These are phyloP conservation scores for Podarcis muralis DNA, from an alignment of 2,113 vertebrate genomes.

Conservation along the genomic window DNA sequence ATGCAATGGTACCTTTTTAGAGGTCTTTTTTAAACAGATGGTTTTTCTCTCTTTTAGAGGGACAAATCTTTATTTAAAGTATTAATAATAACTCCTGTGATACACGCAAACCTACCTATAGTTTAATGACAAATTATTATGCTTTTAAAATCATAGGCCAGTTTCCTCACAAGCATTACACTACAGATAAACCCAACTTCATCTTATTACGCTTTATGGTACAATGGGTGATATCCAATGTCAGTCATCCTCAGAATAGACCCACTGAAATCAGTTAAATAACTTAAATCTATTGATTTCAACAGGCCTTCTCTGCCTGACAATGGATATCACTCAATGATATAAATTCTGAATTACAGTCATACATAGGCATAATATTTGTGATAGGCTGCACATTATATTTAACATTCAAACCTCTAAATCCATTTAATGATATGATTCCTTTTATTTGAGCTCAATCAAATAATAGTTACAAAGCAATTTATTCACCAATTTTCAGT, in stretches of 20 bases:
- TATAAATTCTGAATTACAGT: constrained; percentile 7
- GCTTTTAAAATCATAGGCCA: constrained; percentile 2
- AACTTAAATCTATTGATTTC: too few relatives aligned
- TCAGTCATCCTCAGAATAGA: too few relatives aligned
- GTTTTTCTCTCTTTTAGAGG: constrained; percentile 26
- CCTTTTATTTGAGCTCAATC: not conserved
- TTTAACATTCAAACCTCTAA: not conserved
- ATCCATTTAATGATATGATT: constrained; percentile 7
- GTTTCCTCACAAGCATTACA: constrained; percentile 18
- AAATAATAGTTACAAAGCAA: not conserved
- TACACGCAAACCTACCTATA: not conserved
- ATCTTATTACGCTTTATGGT: not conserved
- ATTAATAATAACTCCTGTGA: constrained; percentile 25
- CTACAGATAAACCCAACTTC: constrained; percentile 33
- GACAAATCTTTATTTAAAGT: not conserved
- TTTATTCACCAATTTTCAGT: not conserved
- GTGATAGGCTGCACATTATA: not conserved
- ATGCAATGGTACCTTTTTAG: constrained; percentile 73
- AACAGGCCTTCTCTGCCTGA: too few relatives aligned
- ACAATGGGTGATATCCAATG: not conserved
- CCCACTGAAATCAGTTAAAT: too few relatives aligned
- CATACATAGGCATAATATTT: not conserved
- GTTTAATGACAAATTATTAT: constrained; percentile 42
- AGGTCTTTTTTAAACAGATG: constrained; percentile 60
- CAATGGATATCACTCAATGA: too few relatives aligned